Evolutionary conservation across 2,113 vertebrate genomes (phyloP), one percentile per base, ranked within the genome.

Genomic region (Salvelinus fontinalis): DNA sequence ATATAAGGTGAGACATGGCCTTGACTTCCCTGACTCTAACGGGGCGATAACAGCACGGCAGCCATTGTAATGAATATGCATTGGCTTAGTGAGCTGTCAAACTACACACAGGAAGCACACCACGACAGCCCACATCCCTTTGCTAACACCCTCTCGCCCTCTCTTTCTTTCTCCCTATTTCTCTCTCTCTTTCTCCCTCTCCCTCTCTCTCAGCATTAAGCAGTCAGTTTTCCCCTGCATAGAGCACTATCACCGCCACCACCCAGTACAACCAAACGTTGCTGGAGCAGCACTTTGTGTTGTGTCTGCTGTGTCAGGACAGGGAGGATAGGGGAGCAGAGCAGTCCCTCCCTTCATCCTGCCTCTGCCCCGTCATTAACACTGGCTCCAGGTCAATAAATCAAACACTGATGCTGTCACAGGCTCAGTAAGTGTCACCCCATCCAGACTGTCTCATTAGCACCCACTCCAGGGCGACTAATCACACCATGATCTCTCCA

Each of bases 291-390:
- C 71, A 64, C 27, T 80, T n/a, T 81, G 12, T 69, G 74, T 0
- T 72, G 24, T 83, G 11, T 66, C n/a, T 69, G 74, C 0, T 72
- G 24, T 83, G 11, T 66, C n/a, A 24, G 65, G 24, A 64, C 7
- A n/a, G 24, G 16, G n/a, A 26, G 24, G 60, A 64, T 22, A 26
- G 60, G 24, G 9, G 24, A 67, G 65, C 51, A 18, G 51, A 54
- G 1, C 12, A 14, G 51, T 54, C 60, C n/a, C 60, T 24, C 60
- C 60, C n/a, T 5, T 16, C 16, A 1, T 31, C 14, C 29, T 22
- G 14, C 31, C 67, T 59, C 78, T 78, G 74, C 83, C 81, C 81
- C 80, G 83, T 86, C 82, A 89, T 93, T 91, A 91, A 88, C 87
- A 84, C 86, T 66, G 81, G 82, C 82, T 83, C 74, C 82, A 76